Evolutionary conservation across 1,140 invertebrate genomes (phyloP), one percentile per base, ranked within the genome.

Genomic region (Cotesia vestalis): DNA sequence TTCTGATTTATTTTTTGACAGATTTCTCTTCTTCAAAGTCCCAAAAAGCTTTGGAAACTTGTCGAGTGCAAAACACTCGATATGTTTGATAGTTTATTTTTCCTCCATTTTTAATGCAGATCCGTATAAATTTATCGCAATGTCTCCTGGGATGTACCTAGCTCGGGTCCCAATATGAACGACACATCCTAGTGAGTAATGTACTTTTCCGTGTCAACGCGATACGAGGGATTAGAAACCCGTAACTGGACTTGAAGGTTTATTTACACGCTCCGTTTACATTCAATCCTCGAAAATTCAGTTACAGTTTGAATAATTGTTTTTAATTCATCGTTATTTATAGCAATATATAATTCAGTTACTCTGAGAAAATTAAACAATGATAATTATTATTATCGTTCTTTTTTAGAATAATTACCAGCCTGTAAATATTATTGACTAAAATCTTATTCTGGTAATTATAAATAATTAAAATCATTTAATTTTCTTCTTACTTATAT

Each of bases 151-250:
- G 61, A 35, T 5, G 11, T 3, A 35, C 3, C 40, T 35, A 36
- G 53, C 38, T 64, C 34, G 46, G 11, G 20, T 62, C 57, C 46
- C 69, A 27, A 71, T 52, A 35, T 53, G 40, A 67, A 72, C 40
- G 46, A 73, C 59, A 46, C 40, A 69, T 55, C 8, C 52, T 60
- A 53, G 53, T 72, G 63, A 72, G 40, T 55, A 60, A 60, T 72
- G 70, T 72, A 72, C 63, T 61, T 46, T 59, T 62, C 51, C 35
- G 52, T 72, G 70, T 72, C 70, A 72, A 66, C 70, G 64, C 38
- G 6, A 6, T 34, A 12, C 12, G 36, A 6, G 20, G 53, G 46
- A 66, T 46, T 71, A 64, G 38, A 59, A 71, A 63, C 62, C 46
- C 60, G 53, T 52, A 53, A 71, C 38, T 17, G n/a, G 4, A 27